Conservation (phyloP, 2,113 vertebrate genomes). For the Silurus meridionalis region DNA sequence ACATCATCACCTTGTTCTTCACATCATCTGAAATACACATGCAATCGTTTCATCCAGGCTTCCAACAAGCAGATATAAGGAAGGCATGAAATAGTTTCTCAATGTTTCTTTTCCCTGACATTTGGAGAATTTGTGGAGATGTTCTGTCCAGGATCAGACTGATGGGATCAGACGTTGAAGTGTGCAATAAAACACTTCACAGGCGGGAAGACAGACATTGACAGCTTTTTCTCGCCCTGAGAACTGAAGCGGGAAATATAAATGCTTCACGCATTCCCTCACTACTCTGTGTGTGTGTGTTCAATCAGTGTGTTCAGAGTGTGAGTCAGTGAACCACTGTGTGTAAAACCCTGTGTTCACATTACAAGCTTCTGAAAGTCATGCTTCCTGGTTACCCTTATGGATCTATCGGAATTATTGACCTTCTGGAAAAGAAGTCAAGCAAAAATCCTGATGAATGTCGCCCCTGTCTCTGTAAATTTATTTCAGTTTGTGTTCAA, state of each 20-base stretch:
- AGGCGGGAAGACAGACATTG: background rate
- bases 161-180: background rate
- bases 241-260: slow-evolving; percentile 31
- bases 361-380: background rate
- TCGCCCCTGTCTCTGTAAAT: too few species aligned
- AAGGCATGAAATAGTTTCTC: background rate
- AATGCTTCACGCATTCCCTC: background rate
- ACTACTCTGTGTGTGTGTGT: background rate
- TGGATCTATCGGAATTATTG: background rate
- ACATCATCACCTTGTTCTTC: background rate
- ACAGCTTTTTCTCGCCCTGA: slow-evolving; percentile 32
- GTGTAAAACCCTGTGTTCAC: background rate
- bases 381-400: background rate
- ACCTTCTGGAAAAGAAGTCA: background rate
- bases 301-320: background rate
- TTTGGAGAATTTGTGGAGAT: background rate
- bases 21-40: slow-evolving; percentile 43
- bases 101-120: slow-evolving; percentile 8
- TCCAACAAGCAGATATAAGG: slow-evolving; percentile 24
- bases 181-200: background rate
- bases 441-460: background rate
- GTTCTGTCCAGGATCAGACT: background rate
- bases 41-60: slow-evolving; percentile 30
- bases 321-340: background rate
- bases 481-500: too few species aligned